Evolutionary conservation across 2,113 vertebrate genomes (phyloP).

Genomic region (Ophthalmotilapia sp.): DNA sequence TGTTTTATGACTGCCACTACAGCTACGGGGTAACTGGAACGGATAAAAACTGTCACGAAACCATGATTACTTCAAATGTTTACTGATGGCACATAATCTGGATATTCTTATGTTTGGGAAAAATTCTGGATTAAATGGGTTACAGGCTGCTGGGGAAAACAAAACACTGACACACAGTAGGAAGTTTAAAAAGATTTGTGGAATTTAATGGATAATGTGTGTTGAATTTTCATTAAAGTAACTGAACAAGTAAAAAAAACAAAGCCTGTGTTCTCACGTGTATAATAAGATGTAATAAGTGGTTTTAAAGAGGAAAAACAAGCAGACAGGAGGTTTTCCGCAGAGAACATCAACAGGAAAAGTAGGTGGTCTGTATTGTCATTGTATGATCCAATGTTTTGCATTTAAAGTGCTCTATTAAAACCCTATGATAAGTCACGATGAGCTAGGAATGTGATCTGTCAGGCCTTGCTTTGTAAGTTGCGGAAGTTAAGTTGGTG

Average conservation of each 20-base stretch:
- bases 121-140: not conserved
- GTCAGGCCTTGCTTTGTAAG: not conserved
- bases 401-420: not conserved
- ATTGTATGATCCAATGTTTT: not conserved
- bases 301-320: not conserved
- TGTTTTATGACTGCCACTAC: not conserved
- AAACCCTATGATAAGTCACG: not conserved
- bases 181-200: not conserved
- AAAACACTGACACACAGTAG: not conserved
- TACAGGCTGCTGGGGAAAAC: not conserved
- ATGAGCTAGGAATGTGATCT: not conserved
- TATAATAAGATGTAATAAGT: not conserved
- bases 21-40: not conserved
- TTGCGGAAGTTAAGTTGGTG: not conserved
- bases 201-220: not conserved
- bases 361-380: not conserved
- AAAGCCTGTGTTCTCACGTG: not conserved
- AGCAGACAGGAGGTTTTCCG: not conserved
- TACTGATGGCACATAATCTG: not conserved
- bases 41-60: not conserved
- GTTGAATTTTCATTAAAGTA: not conserved
- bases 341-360: not conserved
- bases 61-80: not conserved
- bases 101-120: not conserved
- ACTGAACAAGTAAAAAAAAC: fast-evolving